A percentile compares a stretch with the other conserved stretches of the same genome.
Evolutionary conservation across 1,140 invertebrate species (phyloP).

Genomic region (Elymnias hypermnestra): DNA sequence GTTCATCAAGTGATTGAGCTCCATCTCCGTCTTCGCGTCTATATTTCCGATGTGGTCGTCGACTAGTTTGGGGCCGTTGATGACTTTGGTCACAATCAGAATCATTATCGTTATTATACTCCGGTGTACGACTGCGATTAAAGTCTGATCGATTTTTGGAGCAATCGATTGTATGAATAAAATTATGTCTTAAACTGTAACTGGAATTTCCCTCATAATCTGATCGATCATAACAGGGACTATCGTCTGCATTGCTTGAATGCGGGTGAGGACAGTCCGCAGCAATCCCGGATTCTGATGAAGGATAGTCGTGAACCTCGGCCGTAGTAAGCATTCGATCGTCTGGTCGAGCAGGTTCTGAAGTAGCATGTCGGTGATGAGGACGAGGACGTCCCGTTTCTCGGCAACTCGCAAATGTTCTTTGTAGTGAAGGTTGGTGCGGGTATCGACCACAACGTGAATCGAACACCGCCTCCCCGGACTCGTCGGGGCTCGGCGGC

Average conservation of each 20-base stretch:
- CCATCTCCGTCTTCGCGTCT: constrained; percentile 67
- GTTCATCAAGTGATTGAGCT: constrained; percentile 70
- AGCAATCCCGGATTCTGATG: constrained; percentile 70
- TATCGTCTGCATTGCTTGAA: constrained; percentile 61
- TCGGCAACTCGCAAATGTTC: constrained; percentile 59
- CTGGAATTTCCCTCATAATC: constrained; percentile 63
- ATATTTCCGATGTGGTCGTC: constrained; percentile 53
- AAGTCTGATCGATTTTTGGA: constrained; percentile 54
- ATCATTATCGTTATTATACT: constrained; percentile 53
- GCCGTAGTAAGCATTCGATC: constrained; percentile 68
- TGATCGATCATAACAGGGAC: constrained; percentile 62
- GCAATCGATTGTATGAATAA: constrained; percentile 54
- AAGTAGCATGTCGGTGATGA: constrained; percentile 60
- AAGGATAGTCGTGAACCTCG: constrained; percentile 73
- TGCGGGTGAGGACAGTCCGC: constrained; percentile 63
- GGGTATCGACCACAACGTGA: constrained; percentile 50
- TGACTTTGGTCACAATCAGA: constrained; percentile 58
- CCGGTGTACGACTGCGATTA: constrained; percentile 60
- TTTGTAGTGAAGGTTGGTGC: constrained; percentile 48
- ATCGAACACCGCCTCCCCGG: constrained; percentile 67
- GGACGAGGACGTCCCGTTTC: constrained; percentile 54
- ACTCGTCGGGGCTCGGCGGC: constrained; percentile 72
- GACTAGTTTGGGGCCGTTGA: constrained; percentile 50
- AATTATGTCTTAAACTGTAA: constrained; percentile 58
- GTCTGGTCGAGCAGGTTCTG: constrained; percentile 64